Evolutionary conservation across 2,888 invertebrate species (phyloP), one percentile per base, ranked within the genome.

Genomic region (Clunio marinus): DNA sequence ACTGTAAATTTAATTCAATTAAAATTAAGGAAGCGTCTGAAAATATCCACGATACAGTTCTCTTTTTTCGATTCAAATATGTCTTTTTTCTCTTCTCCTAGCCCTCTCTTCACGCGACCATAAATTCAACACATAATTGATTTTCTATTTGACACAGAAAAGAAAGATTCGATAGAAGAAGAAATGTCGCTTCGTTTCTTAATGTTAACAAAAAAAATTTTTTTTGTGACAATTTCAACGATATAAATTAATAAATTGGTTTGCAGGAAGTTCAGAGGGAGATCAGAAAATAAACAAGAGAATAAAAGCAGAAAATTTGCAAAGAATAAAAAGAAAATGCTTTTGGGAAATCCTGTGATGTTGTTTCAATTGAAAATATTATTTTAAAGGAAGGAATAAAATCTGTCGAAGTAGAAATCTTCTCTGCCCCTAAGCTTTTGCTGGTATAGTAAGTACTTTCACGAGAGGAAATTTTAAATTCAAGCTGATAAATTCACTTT

Each of bases 1-100:
- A 41, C 41, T 41, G 41, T 41, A 41, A 41, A 41, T 41, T 41
- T 41, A 41, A 41, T 41, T 41, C 41, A 41, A 41, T 41, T 41
- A 41, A 41, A 41, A 41, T 5, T 41, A 15, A 10, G 15, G 41
- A 41, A 41, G 41, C 41, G n/a, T n/a, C 10, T 10, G 32, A 41
- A 41, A 41, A 41, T 15, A 41, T 41, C n/a, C 41, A n/a, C 41
- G 10, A 15, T 10, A 15, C 41, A n/a, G 15, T 41, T 41, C 15
- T 10, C 32, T 10, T 5, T 10, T 32, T 32, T 32, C 32, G n/a
- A 41, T 15, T 41, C 41, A 2, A 41, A 5, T 10, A 13, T 15
- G 41, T 2, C n/a, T n/a, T n/a, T n/a, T n/a, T n/a, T 41, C 41
- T 10, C 2, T 41, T 41, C n/a, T 41, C 10, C 10, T 2, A 41